A percentile compares a stretch with the other conserved stretches of the same genome.
phyloP scores from a whole-genome alignment of 1,140 invertebrate genomes.

The Mya arenaria region DNA sequence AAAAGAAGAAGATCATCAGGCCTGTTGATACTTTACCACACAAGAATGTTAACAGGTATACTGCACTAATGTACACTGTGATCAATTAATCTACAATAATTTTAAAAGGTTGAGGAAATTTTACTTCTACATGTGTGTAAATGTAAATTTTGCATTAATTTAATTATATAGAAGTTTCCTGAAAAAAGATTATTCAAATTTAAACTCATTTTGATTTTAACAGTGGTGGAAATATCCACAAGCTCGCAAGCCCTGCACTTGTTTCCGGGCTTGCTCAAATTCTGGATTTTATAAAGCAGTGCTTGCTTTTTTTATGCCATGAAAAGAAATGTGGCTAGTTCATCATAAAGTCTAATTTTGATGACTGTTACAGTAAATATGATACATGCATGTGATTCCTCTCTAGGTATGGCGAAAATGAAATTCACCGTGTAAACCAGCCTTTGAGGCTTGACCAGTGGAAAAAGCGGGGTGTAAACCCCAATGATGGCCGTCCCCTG shows the following conservation, averaged over 20 bases:
- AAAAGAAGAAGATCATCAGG: constrained; percentile 19
- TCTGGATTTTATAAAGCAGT: not conserved
- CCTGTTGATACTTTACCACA: constrained; percentile 32
- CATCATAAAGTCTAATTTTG: not conserved
- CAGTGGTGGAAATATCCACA: not conserved
- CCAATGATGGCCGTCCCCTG: constrained; percentile 7
- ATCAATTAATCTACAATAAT: no score
- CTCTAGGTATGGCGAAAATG: constrained; percentile 47
- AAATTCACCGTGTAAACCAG: constrained; percentile 2
- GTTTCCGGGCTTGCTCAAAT: not conserved
- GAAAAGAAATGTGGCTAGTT: not conserved
- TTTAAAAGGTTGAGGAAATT: no score
- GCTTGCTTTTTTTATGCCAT: not conserved
- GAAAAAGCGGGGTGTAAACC: constrained; percentile 2
- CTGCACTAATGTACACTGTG: no score
- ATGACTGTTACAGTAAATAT: not conserved
- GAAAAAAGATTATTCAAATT: no score
- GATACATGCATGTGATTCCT: not conserved
- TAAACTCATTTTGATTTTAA: not conserved
- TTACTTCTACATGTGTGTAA: no score
- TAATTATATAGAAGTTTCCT: no score
- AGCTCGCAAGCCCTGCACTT: not conserved
- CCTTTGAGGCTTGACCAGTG: constrained; percentile 12
- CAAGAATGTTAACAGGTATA: constrained; percentile 50
- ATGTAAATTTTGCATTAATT: no score